These are phyloP conservation scores for Martes martes DNA, from an alignment of 2,113 vertebrate genomes.

Conservation along the genomic window DNA sequence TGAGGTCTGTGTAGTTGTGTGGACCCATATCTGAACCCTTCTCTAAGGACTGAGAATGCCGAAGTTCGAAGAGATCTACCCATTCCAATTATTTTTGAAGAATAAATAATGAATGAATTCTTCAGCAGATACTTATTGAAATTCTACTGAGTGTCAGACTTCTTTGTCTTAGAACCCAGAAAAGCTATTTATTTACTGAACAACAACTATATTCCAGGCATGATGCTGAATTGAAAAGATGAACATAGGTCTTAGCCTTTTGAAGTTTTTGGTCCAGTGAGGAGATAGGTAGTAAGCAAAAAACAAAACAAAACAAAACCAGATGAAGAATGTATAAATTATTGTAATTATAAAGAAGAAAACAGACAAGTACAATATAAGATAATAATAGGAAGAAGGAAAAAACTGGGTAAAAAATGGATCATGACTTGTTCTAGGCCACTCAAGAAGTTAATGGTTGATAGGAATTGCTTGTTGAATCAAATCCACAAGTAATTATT, in stretches of 20 bases:
- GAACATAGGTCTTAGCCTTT: background rate
- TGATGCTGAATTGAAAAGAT: background rate
- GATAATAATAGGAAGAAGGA: background rate
- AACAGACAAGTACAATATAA: background rate
- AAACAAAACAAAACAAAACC: background rate
- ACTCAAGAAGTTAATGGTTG: background rate
- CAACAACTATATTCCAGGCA: background rate
- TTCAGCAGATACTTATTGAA: background rate
- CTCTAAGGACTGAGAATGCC: background rate
- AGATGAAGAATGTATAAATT: background rate
- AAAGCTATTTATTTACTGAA: background rate
- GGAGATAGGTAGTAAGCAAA: background rate
- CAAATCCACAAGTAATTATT: background rate
- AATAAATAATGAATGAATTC: background rate
- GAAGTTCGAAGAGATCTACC: background rate
- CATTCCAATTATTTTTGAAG: background rate
- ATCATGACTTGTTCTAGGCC: background rate
- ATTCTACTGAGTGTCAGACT: background rate
- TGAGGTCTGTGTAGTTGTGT: background rate
- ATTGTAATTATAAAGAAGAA: background rate
- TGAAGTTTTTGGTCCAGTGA: background rate
- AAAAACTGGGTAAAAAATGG: background rate
- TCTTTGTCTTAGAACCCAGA: background rate
- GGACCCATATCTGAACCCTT: background rate
- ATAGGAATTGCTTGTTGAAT: background rate